Evolutionary conservation across 2,888 invertebrate species (phyloP), one percentile per base, ranked within the genome.

Genomic region (Zootermopsis nevadensis): DNA sequence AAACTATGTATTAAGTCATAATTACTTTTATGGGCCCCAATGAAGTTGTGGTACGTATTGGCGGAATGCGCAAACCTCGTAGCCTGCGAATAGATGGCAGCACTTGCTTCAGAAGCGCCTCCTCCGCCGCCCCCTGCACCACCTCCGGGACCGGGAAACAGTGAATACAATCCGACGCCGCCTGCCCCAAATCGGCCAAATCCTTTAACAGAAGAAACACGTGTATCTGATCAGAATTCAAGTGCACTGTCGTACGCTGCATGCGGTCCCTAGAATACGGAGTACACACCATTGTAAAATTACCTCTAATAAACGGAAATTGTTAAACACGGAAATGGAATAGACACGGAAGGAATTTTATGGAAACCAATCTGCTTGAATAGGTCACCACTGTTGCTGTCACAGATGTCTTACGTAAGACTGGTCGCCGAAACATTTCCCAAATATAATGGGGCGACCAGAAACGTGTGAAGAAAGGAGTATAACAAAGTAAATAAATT

Each of bases 151-250:
- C 86, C 89, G 84, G 93, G 94, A 89, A 94, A 94, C 89, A 94
- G 90, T 86, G 94, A 94, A 89, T 94, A 94, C 86, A 94, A 82
- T 24, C 85, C 84, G 72, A 84, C 84, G 77, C 85, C 84, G 82
- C 84, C 84, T 76, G 84, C 91, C 86, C 94, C 94, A 89, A 93
- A 94, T 87, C 94, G 92, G 88, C 92, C 91, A 88, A 93, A 92
- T 90, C 93, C 94, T 94, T 91, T 80, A 89, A 89, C 86, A 86
- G 86, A 86, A 76, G 81, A 12, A 48, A 48, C 19, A 19, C 3
- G 15, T 48, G 48, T 15, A n/a, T n/a, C n/a, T n/a, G n/a, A n/a
- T n/a, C n/a, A n/a, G n/a, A n/a, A n/a, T n/a, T n/a, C n/a, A n/a
- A n/a, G n/a, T n/a, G n/a, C n/a, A n/a, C n/a, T n/a, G 1, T 1